These are phyloP conservation scores for Sisyra nigra DNA, from an alignment of 2,888 invertebrate species.

Conservation along the genomic window DNA sequence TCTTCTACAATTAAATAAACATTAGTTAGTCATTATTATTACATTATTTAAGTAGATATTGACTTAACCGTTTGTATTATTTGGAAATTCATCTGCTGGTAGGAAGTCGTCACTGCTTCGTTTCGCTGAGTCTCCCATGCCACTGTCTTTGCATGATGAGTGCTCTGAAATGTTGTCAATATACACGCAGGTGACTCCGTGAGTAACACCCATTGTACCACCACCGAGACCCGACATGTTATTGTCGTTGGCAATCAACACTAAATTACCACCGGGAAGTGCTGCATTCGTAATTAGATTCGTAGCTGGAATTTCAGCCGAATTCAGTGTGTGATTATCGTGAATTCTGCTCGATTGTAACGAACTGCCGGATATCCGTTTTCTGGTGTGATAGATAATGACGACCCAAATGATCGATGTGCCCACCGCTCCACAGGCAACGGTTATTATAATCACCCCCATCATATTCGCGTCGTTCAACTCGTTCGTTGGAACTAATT, in stretches of 20 bases:
- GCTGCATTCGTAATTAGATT: constrained; percentile 17
- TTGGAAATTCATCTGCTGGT: constrained; percentile 20
- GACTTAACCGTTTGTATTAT: constrained; percentile 17
- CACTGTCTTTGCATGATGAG: constrained; percentile 64
- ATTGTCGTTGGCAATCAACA: constrained; percentile 14
- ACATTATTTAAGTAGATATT: too few species aligned
- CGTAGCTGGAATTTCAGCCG: constrained; percentile 13
- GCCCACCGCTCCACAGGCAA: constrained; percentile 81
- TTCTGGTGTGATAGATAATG: constrained; percentile 73
- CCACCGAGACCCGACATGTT: constrained; percentile 1
- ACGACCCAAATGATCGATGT: constrained; percentile 85
- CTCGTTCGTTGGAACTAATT: constrained; percentile 33
- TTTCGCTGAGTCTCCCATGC: constrained; percentile 64
- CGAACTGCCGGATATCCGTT: constrained; percentile 32
- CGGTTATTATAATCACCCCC: constrained; percentile 77
- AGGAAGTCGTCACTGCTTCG: constrained; percentile 38
- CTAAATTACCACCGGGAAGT: constrained; percentile 12
- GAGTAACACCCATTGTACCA: constrained; percentile 4
- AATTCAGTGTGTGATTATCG: constrained; percentile 26
- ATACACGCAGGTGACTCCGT: constrained; percentile 21
- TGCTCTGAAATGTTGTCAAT: constrained; percentile 58
- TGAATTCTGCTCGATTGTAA: constrained; percentile 25
- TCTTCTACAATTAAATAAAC: too few species aligned
- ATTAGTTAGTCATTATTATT: too few species aligned
- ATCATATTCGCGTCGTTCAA: constrained; percentile 58